phyloP scores from a whole-genome alignment of 2,888 invertebrate genomes.

The Automeris io region DNA sequence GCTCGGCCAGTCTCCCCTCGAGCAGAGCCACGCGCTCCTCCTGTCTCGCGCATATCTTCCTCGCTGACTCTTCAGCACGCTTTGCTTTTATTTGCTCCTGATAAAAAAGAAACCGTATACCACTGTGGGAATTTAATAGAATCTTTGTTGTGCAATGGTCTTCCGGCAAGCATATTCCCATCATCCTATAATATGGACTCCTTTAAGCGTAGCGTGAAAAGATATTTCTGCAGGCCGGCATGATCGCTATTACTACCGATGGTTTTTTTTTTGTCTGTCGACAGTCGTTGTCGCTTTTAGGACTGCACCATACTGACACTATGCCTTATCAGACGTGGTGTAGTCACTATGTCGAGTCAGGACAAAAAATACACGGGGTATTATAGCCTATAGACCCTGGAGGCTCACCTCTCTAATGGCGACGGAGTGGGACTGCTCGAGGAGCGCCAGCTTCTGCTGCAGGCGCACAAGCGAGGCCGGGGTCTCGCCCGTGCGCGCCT shows the following conservation, averaged over 20 bases:
- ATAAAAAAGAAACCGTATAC: conserved; percentile 6
- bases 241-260: too few relatives aligned
- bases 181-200: too few relatives aligned
- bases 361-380: not conserved
- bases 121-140: too few relatives aligned
- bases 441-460: conserved; percentile 83
- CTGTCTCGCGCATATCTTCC: conserved; percentile 81
- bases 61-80: conserved; percentile 84
- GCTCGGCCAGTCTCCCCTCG: conserved; percentile 85
- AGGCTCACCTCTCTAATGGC: conserved; percentile 80
- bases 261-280: too few relatives aligned
- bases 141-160: too few relatives aligned
- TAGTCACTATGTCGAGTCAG: too few relatives aligned
- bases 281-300: too few relatives aligned
- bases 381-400: not conserved
- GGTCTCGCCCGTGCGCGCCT: conserved; percentile 77
- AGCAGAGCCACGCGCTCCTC: conserved; percentile 87
- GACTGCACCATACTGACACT: too few relatives aligned
- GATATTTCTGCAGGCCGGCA: too few relatives aligned
- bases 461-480: conserved; percentile 81
- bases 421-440: conserved; percentile 84
- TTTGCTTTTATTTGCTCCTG: conserved; percentile 84
- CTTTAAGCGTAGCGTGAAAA: too few relatives aligned
- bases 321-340: too few relatives aligned
- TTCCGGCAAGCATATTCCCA: too few relatives aligned